Evolutionary conservation across 2,113 vertebrate genomes (phyloP), one percentile per base, ranked within the genome.

Genomic region (Psilopsiagon aurifrons): DNA sequence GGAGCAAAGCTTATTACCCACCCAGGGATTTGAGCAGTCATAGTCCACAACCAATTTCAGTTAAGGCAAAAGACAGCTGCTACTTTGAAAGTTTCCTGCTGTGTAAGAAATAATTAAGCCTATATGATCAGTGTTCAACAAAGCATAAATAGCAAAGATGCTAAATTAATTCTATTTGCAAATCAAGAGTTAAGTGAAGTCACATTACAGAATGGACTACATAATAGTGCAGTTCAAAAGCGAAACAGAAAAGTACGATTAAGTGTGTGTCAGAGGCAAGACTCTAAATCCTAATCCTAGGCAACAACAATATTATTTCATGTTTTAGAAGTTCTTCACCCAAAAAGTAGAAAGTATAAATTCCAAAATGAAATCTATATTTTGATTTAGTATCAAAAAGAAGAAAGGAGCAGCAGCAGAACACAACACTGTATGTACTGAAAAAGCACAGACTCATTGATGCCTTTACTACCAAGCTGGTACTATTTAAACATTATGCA

Each of bases 71-170:
- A 95, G 89, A 96, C 89, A 97, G 96, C 95, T 95, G 91, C 84
- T 94, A 90, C 90, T 96, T 75, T 95, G 37, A 75, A 97, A 84
- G 93, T 76, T 96, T 96, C 95, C 92, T 76, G 87, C 96, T 97
- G 94, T 78, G 84, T 86, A 95, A 96, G 83, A 97, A 97, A 97
- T 95, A 96, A 96, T 95, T 94, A 83, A 87, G 94, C 83, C 74
- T 94, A 59, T 27, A 44, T 6, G 33, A 95, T 87, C 88, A 90
- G 66, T 77, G 87, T 75, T 86, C 83, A 90, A 90, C 13, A 19
- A 41, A 77, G 64, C 83, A 71, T 62, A 90, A 80, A 79, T 17
- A 64, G 93, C 73, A 64, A 60, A 89, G 82, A 87, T 52, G 63
- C 63, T 41, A 71, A 77, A 83, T 71, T 77, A 91, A 69, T 80